phyloP scores from a whole-genome alignment of 1,140 invertebrate species.

The Arctopsyche grandis region DNA sequence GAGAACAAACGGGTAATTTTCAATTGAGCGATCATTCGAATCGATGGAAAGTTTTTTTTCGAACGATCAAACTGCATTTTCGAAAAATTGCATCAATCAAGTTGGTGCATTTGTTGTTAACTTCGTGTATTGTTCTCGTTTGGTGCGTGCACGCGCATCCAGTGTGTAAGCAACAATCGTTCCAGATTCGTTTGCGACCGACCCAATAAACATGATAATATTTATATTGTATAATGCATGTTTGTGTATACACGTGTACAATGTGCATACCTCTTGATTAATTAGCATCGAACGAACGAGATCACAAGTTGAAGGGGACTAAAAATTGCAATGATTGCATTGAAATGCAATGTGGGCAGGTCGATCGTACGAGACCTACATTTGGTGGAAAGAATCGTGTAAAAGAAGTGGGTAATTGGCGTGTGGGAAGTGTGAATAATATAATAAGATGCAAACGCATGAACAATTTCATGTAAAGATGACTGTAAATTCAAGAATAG shows the following conservation, averaged over 20 bases:
- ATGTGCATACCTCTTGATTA: no score
- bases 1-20: neutral
- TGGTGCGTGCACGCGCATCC: neutral
- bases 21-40: conserved; percentile 16
- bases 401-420: conserved; percentile 17
- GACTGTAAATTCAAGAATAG: no score
- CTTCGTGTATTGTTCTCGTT: neutral
- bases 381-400: neutral
- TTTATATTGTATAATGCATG: no score
- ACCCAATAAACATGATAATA: neutral
- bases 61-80: neutral
- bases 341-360: neutral
- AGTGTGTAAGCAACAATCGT: neutral
- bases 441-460: neutral
- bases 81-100: no score
- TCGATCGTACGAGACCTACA: conserved; percentile 1
- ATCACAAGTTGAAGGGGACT: no score
- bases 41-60: neutral
- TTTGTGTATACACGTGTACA: no score
- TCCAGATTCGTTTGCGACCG: conserved; percentile 4
- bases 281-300: no score
- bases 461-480: neutral
- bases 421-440: conserved; percentile 22
- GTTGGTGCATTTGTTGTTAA: conserved; percentile 4
- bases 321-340: no score